phyloP scores from a whole-genome alignment of 2,113 vertebrate species.

The Laterallus jamaicensis region DNA sequence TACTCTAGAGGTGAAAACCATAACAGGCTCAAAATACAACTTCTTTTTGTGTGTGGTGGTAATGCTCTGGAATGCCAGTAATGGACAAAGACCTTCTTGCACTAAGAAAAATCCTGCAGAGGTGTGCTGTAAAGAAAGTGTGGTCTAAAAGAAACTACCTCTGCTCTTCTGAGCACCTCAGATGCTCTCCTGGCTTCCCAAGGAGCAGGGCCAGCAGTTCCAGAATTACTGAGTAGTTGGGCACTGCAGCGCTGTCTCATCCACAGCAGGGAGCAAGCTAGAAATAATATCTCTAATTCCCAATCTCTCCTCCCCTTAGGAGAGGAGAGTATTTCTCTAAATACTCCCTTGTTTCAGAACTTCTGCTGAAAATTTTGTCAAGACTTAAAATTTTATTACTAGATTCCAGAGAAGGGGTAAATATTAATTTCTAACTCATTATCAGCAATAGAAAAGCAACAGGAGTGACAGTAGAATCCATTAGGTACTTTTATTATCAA shows the following conservation, averaged over 20 bases:
- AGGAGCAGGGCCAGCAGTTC: neutral
- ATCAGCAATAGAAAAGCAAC: neutral
- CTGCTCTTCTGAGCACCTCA: neutral
- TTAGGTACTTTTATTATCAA: neutral
- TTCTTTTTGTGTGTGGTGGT: neutral
- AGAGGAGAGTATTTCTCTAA: neutral
- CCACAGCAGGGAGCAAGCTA: neutral
- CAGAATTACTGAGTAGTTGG: neutral
- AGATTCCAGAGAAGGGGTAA: neutral
- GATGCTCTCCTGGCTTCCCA: neutral
- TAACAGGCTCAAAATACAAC: neutral
- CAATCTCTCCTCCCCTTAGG: neutral
- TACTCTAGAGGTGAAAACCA: neutral
- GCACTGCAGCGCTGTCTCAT: neutral
- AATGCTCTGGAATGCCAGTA: neutral
- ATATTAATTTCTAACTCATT: constrained; percentile 48
- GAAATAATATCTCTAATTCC: constrained; percentile 34
- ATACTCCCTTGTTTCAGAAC: neutral
- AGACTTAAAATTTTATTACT: constrained; percentile 15
- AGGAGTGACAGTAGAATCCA: neutral
- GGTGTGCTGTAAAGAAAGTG: neutral
- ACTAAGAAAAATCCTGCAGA: neutral
- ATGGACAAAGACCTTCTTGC: neutral
- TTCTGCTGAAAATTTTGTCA: neutral
- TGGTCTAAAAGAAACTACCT: neutral